A percentile compares a stretch with the other conserved stretches of the same genome.
phyloP scores from a whole-genome alignment of 2,113 vertebrate genomes.

The Pelecanus crispus region DNA sequence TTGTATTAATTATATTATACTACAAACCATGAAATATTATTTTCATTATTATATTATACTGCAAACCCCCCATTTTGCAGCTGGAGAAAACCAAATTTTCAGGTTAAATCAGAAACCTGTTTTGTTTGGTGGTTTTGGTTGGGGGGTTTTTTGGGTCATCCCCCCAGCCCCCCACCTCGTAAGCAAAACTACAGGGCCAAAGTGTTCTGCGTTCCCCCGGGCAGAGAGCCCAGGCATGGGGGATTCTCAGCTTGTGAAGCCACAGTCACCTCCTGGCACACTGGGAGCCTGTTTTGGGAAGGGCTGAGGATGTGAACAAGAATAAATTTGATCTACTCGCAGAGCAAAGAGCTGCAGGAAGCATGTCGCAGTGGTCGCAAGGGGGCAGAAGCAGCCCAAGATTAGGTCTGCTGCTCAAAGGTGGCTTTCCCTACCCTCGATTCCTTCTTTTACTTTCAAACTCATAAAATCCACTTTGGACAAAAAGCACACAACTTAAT shows the following conservation, averaged over 20 bases:
- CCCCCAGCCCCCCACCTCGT: no score
- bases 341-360: not conserved
- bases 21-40: not conserved
- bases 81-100: not conserved
- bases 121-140: not conserved
- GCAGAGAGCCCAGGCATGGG: not conserved
- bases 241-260: not conserved
- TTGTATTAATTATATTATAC: no score
- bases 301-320: not conserved
- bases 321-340: rapidly evolving
- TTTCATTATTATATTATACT: not conserved
- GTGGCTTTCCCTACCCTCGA: not conserved
- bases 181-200: not conserved
- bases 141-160: no score
- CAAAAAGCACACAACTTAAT: not conserved
- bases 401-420: not conserved
- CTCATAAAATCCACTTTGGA: not conserved
- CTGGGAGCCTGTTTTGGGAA: not conserved
- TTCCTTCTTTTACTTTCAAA: not conserved
- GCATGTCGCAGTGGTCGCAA: not conserved
- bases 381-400: conserved; percentile 45
- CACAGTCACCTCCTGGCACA: not conserved
- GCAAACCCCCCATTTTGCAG: not conserved
- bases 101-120: not conserved
- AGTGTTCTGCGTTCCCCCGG: not conserved